Evolutionary conservation across 2,113 vertebrate species (phyloP).

Genomic region (Microtus ochrogaster): DNA sequence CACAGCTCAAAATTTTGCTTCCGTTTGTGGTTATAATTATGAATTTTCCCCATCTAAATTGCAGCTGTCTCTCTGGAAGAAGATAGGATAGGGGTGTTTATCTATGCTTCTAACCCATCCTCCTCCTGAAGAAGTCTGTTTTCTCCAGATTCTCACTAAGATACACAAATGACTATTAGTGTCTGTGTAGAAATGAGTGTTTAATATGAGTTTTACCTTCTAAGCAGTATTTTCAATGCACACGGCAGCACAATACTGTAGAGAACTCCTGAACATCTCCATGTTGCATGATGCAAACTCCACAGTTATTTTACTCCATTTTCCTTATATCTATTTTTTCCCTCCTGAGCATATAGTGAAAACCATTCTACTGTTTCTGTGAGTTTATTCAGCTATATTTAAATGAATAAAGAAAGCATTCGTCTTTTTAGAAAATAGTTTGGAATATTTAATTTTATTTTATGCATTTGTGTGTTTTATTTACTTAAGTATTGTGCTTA

Average conservation of each 20-base stretch:
- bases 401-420: background rate
- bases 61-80: background rate
- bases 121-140: background rate
- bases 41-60: background rate
- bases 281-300: background rate
- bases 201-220: background rate
- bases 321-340: background rate
- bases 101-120: too few species aligned
- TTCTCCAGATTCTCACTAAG: background rate
- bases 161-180: background rate
- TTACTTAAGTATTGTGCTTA: background rate
- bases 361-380: background rate
- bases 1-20: background rate
- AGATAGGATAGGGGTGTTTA: background rate
- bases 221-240: background rate
- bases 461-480: background rate
- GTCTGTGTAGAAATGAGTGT: background rate
- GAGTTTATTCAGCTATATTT: background rate
- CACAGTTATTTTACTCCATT: background rate
- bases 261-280: background rate
- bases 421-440: background rate
- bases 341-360: background rate
- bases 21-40: background rate
- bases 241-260: background rate
- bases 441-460: background rate